These are phyloP conservation scores for Cavia porcellus DNA, from an alignment of 2,113 vertebrate species.

Conservation along the genomic window DNA sequence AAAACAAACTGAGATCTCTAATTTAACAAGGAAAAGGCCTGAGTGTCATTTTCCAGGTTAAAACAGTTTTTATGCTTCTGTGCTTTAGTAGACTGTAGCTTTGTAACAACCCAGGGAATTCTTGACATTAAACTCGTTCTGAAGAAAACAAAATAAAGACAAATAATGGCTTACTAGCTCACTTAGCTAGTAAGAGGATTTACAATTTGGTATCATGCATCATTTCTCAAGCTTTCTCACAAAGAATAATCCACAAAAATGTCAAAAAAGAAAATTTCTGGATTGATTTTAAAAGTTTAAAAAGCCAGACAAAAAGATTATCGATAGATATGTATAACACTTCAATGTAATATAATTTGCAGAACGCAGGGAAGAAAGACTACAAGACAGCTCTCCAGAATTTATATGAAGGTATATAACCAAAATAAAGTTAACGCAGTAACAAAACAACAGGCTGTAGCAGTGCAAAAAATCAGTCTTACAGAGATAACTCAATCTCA, in stretches of 20 bases:
- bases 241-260: not conserved
- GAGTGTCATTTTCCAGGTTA: not conserved
- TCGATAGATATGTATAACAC: not conserved
- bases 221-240: not conserved
- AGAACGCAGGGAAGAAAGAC: constrained; percentile 36
- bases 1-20: constrained; percentile 53
- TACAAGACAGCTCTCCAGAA: constrained; percentile 11
- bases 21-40: constrained; percentile 50
- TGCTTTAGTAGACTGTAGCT: not conserved
- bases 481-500: constrained; percentile 14
- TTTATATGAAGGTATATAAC: constrained; percentile 36
- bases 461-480: constrained; percentile 30
- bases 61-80: constrained; percentile 20
- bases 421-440: not conserved
- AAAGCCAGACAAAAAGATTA: not conserved
- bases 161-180: constrained; percentile 57
- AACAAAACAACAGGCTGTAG: constrained; percentile 38
- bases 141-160: constrained; percentile 26
- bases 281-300: constrained; percentile 52
- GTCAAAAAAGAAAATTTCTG: not conserved
- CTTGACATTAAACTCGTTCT: constrained; percentile 8
- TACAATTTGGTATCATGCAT: not conserved
- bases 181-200: not conserved
- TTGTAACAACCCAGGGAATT: constrained; percentile 26
- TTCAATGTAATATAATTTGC: constrained; percentile 29